Percentiles rank a stretch among this genome's conserved stretches.
Conservation (phyloP, 1,140 invertebrate genomes). For the Platorchestia sp. region DNA sequence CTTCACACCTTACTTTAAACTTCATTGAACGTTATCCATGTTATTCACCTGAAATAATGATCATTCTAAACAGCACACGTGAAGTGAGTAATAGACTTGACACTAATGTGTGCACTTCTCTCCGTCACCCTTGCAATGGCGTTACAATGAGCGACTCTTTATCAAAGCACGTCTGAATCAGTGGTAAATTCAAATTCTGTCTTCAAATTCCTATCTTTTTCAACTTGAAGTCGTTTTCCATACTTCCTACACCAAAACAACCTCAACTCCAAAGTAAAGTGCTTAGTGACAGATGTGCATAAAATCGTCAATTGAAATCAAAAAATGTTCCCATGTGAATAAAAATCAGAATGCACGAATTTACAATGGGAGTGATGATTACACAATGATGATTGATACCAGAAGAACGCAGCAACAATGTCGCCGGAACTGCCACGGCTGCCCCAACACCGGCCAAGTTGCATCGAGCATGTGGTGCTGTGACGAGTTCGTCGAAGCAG, state of each 20-base stretch:
- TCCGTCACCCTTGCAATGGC: not conserved
- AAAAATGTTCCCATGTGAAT: not conserved
- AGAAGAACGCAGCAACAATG: not conserved
- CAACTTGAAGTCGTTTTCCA: too few species aligned
- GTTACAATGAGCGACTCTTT: not conserved
- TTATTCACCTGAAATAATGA: not conserved
- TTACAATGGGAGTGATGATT: not conserved
- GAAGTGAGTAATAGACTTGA: not conserved
- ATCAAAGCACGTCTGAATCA: too few species aligned
- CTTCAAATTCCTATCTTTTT: too few species aligned
- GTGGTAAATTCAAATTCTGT: too few species aligned
- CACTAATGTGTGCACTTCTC: not conserved
- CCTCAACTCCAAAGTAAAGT: not conserved
- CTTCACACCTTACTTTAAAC: not conserved
- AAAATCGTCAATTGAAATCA: too few species aligned
- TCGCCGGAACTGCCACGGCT: not conserved
- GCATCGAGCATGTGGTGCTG: not conserved
- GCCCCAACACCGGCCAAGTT: not conserved
- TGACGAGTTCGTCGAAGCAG: not conserved
- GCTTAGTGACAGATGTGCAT: too few species aligned
- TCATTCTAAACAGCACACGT: not conserved
- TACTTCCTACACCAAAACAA: not conserved
- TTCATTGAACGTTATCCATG: not conserved
- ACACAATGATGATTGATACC: not conserved
- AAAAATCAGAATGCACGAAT: not conserved